These are phyloP conservation scores for Torymus texanus DNA, from an alignment of 2,888 invertebrate species.

Conservation along the genomic window DNA sequence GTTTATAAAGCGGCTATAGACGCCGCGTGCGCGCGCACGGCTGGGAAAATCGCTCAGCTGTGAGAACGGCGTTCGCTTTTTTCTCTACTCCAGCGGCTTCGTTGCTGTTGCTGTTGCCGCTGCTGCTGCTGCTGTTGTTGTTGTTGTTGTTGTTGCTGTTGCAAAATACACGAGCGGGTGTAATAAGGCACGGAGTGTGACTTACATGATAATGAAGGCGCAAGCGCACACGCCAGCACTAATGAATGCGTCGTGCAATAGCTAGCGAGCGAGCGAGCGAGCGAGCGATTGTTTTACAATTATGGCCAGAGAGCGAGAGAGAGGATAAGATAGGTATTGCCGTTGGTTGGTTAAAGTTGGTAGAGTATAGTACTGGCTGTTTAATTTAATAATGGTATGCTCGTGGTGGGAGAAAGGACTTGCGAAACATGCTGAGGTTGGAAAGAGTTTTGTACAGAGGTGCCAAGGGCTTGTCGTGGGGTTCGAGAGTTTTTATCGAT, in stretches of 20 bases:
- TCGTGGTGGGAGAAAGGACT: no score
- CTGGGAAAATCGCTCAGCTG: constrained; percentile 45
- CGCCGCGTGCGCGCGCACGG: constrained; percentile 10
- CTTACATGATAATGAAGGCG: constrained; percentile 39
- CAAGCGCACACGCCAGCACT: constrained; percentile 4
- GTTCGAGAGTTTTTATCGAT: no score
- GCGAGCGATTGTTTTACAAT: constrained; percentile 48
- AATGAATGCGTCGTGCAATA: constrained; percentile 25
- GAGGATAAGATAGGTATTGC: background rate
- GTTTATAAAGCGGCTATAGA: background rate
- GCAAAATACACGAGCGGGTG: constrained; percentile 3
- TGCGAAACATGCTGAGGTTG: no score
- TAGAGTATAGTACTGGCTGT: no score
- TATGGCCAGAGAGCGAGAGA: constrained; percentile 18
- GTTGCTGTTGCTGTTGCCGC: background rate
- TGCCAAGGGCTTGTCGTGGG: no score
- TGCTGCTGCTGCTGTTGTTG: background rate
- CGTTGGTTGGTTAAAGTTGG: no score
- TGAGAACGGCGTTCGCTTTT: constrained; percentile 30
- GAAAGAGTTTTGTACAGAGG: no score
- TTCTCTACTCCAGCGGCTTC: background rate
- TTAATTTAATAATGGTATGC: no score
- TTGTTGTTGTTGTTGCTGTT: constrained; percentile 12
- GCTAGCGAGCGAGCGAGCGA: no score
- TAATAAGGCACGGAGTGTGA: constrained; percentile 37